Evolutionary conservation across 35 echinoderm and acorn worm genomes (phyloP).

Genomic region (Hemicentrotus pulcherrimus): DNA sequence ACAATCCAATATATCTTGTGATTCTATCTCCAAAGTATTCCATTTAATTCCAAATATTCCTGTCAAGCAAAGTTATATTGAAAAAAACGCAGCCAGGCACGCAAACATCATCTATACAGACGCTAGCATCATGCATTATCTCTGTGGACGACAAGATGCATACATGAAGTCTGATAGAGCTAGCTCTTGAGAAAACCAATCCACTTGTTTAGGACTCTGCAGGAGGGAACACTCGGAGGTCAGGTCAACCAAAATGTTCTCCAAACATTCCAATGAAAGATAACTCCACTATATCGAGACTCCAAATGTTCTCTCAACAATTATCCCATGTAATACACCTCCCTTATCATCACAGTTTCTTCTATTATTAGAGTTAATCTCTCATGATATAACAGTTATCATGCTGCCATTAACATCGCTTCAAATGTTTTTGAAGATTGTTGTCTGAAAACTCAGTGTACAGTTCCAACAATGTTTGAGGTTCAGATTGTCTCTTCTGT

Average conservation of each 20-base stretch:
- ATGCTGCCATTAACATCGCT: neutral
- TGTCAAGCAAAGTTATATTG: neutral
- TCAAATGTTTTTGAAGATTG: neutral
- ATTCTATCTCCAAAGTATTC: neutral
- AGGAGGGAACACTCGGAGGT: neutral
- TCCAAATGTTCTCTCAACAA: neutral
- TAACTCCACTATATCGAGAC: neutral
- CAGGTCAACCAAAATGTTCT: constrained; percentile 41
- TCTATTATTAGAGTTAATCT: neutral
- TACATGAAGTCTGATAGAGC: neutral
- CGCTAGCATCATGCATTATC: neutral
- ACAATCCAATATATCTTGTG: neutral
- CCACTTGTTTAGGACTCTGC: constrained; percentile 26
- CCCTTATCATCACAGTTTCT: neutral
- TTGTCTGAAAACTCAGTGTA: neutral
- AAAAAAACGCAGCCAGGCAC: neutral
- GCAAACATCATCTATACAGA: constrained; percentile 2
- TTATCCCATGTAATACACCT: neutral
- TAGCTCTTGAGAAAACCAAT: neutral
- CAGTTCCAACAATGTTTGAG: neutral
- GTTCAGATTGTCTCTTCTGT: neutral
- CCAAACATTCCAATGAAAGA: neutral
- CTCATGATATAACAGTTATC: neutral
- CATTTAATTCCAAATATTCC: neutral
- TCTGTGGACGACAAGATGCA: too few species aligned